Conservation (phyloP, 2,113 vertebrate species). For the Centrocercus urophasianus region DNA sequence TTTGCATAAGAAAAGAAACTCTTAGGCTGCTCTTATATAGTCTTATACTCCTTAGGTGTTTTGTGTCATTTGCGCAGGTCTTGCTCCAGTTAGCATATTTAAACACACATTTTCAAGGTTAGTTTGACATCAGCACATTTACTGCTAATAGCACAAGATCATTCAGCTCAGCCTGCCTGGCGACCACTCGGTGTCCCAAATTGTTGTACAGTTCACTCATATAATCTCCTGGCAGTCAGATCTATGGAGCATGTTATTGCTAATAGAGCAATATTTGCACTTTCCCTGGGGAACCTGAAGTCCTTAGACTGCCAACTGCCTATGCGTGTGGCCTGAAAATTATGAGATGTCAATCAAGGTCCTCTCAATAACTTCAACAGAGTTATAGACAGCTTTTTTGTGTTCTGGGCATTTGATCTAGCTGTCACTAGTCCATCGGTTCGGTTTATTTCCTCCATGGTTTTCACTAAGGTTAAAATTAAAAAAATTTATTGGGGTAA, state of each 20-base stretch:
- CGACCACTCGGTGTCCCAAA: rapidly evolving
- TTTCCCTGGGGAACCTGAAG: not conserved
- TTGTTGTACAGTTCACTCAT: not conserved
- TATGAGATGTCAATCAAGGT: rapidly evolving
- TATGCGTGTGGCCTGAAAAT: not conserved
- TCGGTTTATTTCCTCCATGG: not conserved
- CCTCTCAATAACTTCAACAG: not conserved
- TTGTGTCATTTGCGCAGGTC: slow-evolving; percentile 9
- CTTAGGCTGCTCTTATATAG: not conserved
- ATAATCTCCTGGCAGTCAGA: not conserved
- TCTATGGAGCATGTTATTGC: not conserved
- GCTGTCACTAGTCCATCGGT: not conserved
- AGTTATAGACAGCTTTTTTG: not conserved
- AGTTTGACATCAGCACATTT: not conserved
- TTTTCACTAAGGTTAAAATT: not conserved
- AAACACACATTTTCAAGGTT: slow-evolving; percentile 28
- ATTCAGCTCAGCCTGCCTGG: not conserved
- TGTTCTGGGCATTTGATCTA: not conserved
- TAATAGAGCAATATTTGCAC: not conserved
- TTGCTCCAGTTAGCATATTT: not conserved
- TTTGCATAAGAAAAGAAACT: not conserved
- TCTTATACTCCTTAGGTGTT: slow-evolving; percentile 8
- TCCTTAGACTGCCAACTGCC: not conserved
- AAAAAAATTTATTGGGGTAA: not conserved
- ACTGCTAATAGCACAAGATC: not conserved